Percentiles rank a stretch among this genome's conserved stretches.
Conservation (phyloP, 2,113 vertebrate species). For the Crocuta crocuta region DNA sequence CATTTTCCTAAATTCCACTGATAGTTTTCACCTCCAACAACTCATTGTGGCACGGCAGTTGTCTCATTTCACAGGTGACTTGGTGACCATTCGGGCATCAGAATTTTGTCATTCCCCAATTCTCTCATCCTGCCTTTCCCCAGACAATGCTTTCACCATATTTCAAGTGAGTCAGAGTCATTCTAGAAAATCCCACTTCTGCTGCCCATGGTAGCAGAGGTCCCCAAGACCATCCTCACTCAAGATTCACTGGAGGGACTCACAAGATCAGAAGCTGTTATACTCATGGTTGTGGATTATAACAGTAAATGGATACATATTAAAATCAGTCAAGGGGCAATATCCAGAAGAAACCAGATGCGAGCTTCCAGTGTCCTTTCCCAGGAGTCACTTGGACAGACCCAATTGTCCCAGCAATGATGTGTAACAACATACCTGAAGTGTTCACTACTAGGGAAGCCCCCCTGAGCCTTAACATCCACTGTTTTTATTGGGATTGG, state of each 20-base stretch:
- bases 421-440: background rate
- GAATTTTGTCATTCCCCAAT: background rate
- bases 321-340: background rate
- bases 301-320: background rate
- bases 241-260: background rate
- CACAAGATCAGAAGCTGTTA: background rate
- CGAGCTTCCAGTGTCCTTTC: background rate
- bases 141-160: background rate
- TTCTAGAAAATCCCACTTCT: background rate
- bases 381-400: background rate
- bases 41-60: background rate
- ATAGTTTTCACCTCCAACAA: background rate
- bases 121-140: background rate
- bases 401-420: background rate
- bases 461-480: background rate
- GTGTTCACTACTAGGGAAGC: background rate
- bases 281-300: background rate
- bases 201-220: background rate
- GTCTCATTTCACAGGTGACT: background rate
- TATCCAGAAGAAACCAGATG: background rate
- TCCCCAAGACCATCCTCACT: background rate
- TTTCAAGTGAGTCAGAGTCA: background rate
- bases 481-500: background rate
- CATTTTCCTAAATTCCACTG: background rate
- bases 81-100: background rate